A percentile compares a stretch with the other conserved stretches of the same genome.
Conservation (phyloP, 2,888 invertebrate species). For the Limnephilus marmoratus region DNA sequence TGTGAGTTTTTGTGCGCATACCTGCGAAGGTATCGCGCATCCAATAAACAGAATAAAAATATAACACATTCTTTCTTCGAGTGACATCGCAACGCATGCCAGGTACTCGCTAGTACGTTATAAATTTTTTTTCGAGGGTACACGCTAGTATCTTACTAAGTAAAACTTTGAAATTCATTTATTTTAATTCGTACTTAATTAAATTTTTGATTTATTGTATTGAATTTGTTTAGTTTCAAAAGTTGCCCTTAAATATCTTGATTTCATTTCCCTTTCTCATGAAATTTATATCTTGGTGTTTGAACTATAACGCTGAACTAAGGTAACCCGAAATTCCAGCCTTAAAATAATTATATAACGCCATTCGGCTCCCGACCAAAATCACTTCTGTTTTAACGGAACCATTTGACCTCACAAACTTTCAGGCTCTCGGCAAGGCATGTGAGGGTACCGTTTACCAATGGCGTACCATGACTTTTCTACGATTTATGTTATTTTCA, state of each 20-base stretch:
- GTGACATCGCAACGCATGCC: too few relatives aligned
- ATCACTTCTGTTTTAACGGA: conserved; percentile 36
- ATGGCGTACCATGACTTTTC: neutral
- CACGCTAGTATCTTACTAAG: too few relatives aligned
- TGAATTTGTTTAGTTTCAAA: neutral
- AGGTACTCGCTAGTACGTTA: too few relatives aligned
- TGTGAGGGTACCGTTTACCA: conserved; percentile 13
- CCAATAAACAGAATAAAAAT: too few relatives aligned
- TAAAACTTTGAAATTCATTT: too few relatives aligned
- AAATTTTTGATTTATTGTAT: neutral
- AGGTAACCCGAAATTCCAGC: conserved; percentile 1
- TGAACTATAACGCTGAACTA: neutral
- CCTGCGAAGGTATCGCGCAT: too few relatives aligned
- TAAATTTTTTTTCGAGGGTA: too few relatives aligned
- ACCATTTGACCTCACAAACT: conserved; percentile 25
- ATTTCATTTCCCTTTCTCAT: neutral
- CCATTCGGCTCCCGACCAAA: neutral
- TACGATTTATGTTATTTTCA: neutral
- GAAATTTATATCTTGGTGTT: neutral
- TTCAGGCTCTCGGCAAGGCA: neutral
- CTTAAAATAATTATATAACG: conserved; percentile 11
- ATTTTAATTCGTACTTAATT: too few relatives aligned
- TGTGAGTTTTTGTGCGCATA: too few relatives aligned
- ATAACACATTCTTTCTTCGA: too few relatives aligned
- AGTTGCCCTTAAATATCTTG: neutral